These are phyloP conservation scores for Lasioglossum pauxillum DNA, from an alignment of 2,888 invertebrate genomes.

Conservation along the genomic window DNA sequence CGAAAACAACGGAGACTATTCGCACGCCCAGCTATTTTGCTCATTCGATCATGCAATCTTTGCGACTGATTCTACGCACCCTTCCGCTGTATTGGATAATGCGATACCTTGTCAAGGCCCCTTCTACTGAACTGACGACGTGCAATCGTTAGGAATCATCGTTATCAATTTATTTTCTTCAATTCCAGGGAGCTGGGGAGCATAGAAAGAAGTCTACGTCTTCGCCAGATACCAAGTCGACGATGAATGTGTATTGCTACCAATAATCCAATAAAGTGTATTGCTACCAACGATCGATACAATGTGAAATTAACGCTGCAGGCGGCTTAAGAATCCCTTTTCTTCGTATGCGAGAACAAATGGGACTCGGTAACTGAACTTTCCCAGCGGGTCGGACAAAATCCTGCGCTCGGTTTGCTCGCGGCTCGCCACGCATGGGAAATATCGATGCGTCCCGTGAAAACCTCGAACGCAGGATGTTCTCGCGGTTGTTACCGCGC, in stretches of 20 bases:
- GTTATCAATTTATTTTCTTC: not conserved
- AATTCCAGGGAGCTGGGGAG: not conserved
- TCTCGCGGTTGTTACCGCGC: constrained; percentile 59
- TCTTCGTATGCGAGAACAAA: not conserved
- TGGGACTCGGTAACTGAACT: constrained; percentile 9
- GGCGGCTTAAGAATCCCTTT: not conserved
- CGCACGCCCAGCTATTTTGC: no score
- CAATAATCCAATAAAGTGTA: no score
- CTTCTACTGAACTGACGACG: not conserved
- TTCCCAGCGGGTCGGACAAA: constrained; percentile 17
- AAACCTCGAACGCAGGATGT: constrained; percentile 58
- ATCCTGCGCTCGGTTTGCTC: not conserved
- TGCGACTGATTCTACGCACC: not conserved
- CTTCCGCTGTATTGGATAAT: not conserved
- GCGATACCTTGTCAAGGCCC: no score
- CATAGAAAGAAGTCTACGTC: not conserved
- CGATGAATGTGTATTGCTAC: no score
- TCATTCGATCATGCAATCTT: not conserved
- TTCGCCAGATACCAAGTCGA: no score
- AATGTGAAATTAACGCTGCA: not conserved
- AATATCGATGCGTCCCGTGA: constrained; percentile 56
- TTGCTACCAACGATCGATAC: not conserved
- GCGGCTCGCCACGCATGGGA: constrained; percentile 33
- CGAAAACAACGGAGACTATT: no score
- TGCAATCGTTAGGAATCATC: not conserved